A percentile compares a stretch with the other conserved stretches of the same genome.
These are phyloP conservation scores for Ormyrus pomaceus DNA, from an alignment of 2,888 invertebrate genomes.

Conservation along the genomic window DNA sequence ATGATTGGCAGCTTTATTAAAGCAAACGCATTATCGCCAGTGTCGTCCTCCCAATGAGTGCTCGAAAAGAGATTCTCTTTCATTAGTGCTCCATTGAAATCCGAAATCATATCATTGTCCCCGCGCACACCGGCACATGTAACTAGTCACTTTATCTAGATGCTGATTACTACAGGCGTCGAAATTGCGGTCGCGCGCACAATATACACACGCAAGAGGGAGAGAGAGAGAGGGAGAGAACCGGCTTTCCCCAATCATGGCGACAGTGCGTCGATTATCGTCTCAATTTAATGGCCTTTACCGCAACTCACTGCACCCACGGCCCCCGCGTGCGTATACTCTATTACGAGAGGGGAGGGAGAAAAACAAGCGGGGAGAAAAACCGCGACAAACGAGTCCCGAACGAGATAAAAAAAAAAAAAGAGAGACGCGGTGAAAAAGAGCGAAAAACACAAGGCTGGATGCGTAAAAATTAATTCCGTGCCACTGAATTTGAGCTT, in stretches of 20 bases:
- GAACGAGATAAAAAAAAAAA: background rate
- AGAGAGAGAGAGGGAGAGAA: background rate
- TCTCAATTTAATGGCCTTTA: slow-evolving; percentile 49
- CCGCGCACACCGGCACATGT: background rate
- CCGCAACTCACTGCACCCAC: slow-evolving; percentile 1
- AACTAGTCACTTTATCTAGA: slow-evolving; percentile 41
- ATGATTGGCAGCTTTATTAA: too few relatives aligned
- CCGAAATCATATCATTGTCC: background rate
- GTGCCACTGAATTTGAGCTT: too few relatives aligned
- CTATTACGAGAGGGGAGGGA: background rate
- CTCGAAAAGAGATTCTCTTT: background rate
- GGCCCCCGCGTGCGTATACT: background rate
- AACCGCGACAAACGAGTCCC: background rate
- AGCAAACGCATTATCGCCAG: too few relatives aligned
- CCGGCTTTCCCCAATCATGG: slow-evolving; percentile 34
- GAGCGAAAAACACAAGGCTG: too few relatives aligned
- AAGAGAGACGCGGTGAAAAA: too few relatives aligned
- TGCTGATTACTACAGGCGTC: slow-evolving; percentile 34
- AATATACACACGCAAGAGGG: background rate
- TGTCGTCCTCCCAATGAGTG: background rate
- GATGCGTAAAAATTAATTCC: too few relatives aligned
- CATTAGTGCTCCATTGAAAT: slow-evolving; percentile 16
- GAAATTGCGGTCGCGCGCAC: slow-evolving; percentile 31
- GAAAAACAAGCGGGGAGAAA: background rate
- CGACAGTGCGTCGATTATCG: slow-evolving; percentile 45